Conservation (phyloP, 1,140 invertebrate genomes). For the Bombus consobrinus region DNA sequence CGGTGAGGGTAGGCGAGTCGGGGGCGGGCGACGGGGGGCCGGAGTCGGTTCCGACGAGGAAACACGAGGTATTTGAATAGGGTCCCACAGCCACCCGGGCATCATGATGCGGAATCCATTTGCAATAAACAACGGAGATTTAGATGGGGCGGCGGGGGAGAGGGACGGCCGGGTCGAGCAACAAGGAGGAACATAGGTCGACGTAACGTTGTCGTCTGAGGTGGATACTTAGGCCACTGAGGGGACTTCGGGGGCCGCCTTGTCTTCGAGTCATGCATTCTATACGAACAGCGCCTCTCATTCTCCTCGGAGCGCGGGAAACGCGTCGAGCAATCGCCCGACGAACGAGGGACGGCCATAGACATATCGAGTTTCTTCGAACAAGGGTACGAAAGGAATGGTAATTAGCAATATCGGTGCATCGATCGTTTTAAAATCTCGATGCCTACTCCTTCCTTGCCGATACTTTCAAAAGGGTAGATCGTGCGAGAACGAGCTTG, state of each 20-base stretch:
- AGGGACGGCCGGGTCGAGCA: not conserved
- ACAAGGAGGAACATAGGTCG: conserved; percentile 51
- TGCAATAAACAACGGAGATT: conserved; percentile 83
- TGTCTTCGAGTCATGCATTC: conserved; percentile 82
- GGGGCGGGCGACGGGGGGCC: conserved; percentile 4
- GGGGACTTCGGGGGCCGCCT: conserved; percentile 74
- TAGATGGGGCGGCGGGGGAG: conserved; percentile 61
- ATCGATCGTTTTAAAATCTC: not conserved
- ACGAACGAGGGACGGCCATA: too few relatives aligned
- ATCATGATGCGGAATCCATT: conserved; percentile 82
- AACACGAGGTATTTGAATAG: conserved; percentile 78
- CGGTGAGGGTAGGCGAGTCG: conserved; percentile 8
- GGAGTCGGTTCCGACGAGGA: conserved; percentile 69
- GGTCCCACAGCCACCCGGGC: conserved; percentile 74
- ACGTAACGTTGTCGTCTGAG: conserved; percentile 71
- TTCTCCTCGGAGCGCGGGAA: conserved; percentile 14
- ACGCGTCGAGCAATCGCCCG: not conserved
- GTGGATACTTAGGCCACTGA: conserved; percentile 77
- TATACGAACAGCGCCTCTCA: conserved; percentile 79
- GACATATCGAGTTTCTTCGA: not conserved
- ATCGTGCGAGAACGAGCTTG: not conserved
- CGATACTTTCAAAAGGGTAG: not conserved
- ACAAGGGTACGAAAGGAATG: not conserved
- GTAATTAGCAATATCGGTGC: not conserved
- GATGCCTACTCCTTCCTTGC: not conserved